A percentile compares a stretch with the other conserved stretches of the same genome.
These are phyloP conservation scores for Loris lydekkerianus DNA, from an alignment of 2,797 vertebrate genomes.

Conservation along the genomic window DNA sequence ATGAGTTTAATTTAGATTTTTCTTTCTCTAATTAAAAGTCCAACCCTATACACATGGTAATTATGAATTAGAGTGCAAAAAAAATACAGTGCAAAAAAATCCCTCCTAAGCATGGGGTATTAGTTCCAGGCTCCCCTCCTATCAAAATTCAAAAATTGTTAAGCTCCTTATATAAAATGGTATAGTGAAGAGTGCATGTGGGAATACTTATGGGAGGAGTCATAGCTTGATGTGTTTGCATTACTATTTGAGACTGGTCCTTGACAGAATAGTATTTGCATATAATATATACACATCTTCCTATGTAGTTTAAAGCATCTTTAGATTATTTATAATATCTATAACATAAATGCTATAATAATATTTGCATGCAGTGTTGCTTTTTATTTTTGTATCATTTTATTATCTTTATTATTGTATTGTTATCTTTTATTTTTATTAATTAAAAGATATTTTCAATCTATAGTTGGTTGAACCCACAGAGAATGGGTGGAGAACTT, in stretches of 20 bases:
- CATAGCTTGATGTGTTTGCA: too few relatives aligned
- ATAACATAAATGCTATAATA: background rate
- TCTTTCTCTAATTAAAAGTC: background rate
- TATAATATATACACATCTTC: background rate
- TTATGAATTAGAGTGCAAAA: background rate
- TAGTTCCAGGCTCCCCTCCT: background rate
- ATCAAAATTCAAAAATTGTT: background rate
- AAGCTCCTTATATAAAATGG: background rate
- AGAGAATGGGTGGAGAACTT: background rate
- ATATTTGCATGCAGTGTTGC: background rate
- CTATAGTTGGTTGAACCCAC: background rate
- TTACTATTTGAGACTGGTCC: too few relatives aligned
- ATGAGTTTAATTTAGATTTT: background rate
- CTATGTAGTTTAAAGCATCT: background rate
- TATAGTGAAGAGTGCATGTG: background rate
- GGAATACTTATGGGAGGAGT: too few relatives aligned
- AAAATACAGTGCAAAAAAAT: background rate
- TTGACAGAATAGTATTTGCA: background rate
- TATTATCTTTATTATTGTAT: background rate
- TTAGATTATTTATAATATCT: background rate
- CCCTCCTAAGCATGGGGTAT: background rate
- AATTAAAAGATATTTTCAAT: background rate
- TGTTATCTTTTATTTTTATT: background rate
- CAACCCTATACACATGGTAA: background rate
- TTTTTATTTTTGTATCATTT: background rate